A percentile compares a stretch with the other conserved stretches of the same genome.
Conservation (phyloP, 2,113 vertebrate genomes). For the Acrocephalus arundinaceus region DNA sequence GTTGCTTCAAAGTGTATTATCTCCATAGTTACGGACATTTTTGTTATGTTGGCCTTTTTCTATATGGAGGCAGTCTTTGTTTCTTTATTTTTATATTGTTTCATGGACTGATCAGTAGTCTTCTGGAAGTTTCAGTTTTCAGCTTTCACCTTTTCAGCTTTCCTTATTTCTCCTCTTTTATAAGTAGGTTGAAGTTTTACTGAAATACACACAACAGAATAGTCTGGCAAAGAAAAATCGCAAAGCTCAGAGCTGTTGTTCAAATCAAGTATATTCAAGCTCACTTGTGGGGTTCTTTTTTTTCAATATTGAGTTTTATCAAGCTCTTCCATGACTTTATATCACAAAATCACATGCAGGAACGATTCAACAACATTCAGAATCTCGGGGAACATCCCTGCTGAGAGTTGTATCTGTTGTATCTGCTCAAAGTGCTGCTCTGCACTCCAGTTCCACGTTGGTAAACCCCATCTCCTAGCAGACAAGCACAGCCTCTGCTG, state of each 20-base stretch:
- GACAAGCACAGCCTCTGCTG: background rate
- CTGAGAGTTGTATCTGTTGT: background rate
- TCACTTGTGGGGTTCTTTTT: background rate
- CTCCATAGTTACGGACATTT: conserved; percentile 1
- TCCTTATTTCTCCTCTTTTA: background rate
- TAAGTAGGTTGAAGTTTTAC: background rate
- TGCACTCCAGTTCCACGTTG: rapidly evolving
- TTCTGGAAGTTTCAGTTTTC: background rate
- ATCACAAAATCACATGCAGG: background rate
- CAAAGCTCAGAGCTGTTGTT: background rate
- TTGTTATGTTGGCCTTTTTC: background rate
- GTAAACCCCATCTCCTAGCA: rapidly evolving
- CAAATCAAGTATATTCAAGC: background rate
- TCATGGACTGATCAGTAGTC: background rate
- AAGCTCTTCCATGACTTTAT: background rate
- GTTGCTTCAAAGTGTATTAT: conserved; percentile 32
- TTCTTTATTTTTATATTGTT: background rate
- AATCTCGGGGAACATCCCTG: background rate
- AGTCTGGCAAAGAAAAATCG: background rate
- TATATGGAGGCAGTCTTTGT: background rate
- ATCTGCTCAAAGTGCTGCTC: background rate
- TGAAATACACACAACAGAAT: background rate
- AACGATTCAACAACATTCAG: background rate
- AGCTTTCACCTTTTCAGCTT: background rate
- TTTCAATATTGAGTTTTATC: background rate